Conservation (phyloP, 1,140 invertebrate genomes). For the Drosophila carrolli region DNA sequence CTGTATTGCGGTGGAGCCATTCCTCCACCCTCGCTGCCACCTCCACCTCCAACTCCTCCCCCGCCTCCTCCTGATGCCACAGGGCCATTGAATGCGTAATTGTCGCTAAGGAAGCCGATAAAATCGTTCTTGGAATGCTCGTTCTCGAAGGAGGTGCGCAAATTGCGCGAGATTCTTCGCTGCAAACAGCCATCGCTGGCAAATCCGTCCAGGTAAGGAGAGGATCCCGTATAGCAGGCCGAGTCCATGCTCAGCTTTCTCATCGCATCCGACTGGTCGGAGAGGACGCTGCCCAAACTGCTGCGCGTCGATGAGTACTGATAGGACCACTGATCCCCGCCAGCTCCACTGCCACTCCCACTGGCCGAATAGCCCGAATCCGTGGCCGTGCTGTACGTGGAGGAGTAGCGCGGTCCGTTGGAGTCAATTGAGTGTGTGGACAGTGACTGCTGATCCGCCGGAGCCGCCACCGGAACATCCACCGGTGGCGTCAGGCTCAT, state of each 20-base stretch:
- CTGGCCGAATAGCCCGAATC: slow-evolving; percentile 82
- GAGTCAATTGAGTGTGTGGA: slow-evolving; percentile 55
- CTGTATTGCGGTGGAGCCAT: slow-evolving; percentile 67
- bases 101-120: slow-evolving; percentile 83
- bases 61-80: slow-evolving; percentile 7
- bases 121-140: slow-evolving; percentile 80
- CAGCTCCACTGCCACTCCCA: slow-evolving; percentile 62
- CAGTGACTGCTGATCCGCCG: slow-evolving; percentile 65
- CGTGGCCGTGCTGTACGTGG: slow-evolving; percentile 80
- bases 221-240: slow-evolving; percentile 56
- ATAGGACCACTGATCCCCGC: slow-evolving; percentile 79
- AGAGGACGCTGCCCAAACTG: slow-evolving; percentile 78
- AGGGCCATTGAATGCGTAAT: slow-evolving; percentile 37
- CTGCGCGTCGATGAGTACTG: slow-evolving; percentile 83
- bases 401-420: slow-evolving; percentile 70
- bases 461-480: slow-evolving; percentile 62
- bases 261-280: slow-evolving; percentile 71
- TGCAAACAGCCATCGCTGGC: slow-evolving; percentile 80
- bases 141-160: slow-evolving; percentile 84
- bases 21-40: slow-evolving; percentile 76
- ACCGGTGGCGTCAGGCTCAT: slow-evolving; percentile 76
- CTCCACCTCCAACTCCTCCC: slow-evolving; percentile 30
- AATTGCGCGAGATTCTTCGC: slow-evolving; percentile 81
- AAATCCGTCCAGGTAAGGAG: slow-evolving; percentile 64
- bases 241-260: slow-evolving; percentile 82